Conservation (phyloP, 2,797 vertebrate species). For the Gallinago nigripennis region DNA sequence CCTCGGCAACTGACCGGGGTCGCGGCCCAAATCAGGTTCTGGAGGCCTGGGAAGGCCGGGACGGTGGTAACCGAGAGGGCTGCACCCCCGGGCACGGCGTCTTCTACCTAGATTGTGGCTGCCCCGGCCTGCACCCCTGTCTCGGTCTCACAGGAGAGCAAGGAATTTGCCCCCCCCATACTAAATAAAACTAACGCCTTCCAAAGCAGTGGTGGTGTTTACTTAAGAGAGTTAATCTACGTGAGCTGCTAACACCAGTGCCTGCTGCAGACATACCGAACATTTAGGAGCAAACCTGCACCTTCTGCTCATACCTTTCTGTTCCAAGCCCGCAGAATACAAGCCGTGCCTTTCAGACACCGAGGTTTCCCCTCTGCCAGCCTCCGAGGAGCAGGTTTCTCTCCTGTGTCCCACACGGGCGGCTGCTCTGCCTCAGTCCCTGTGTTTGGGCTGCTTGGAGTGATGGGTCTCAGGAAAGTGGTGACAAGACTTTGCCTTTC, state of each 20-base stretch:
- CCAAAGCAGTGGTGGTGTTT: not conserved
- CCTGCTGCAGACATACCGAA: not conserved
- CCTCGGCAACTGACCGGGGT: not conserved
- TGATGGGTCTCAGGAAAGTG: not conserved
- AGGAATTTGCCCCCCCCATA: not conserved
- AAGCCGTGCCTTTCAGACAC: not conserved
- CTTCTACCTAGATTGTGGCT: accelerated
- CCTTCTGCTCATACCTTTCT: not conserved
- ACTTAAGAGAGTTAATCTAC: accelerated
- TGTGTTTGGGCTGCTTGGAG: not conserved
- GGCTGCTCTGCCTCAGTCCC: accelerated
- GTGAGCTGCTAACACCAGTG: not conserved
- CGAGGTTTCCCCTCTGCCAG: accelerated
- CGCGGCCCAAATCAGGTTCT: not conserved
- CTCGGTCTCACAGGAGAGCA: not conserved
- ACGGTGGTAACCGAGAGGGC: too few relatives aligned
- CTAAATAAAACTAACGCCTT: not conserved
- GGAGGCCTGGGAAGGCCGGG: not conserved
- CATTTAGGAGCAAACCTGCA: not conserved
- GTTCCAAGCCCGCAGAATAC: not conserved
- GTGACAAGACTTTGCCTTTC: not conserved
- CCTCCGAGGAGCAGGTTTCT: not conserved
- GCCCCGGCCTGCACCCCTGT: accelerated
- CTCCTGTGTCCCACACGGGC: accelerated
- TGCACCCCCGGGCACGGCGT: accelerated